phyloP scores from a whole-genome alignment of 1,140 invertebrate genomes.

The Pogonognathellus flavescens region DNA sequence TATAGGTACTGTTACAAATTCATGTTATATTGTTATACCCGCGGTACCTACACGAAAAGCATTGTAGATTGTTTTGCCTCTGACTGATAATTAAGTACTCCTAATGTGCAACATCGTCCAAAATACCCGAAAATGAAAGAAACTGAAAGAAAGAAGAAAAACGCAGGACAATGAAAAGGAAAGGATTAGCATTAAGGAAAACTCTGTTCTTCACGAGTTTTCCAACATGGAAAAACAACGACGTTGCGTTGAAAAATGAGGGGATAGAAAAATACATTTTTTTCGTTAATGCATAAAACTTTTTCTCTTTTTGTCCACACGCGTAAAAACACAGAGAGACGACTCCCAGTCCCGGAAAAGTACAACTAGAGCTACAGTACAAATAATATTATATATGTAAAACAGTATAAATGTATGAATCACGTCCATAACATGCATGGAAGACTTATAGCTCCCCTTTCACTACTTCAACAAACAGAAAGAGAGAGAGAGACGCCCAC shows the following conservation, averaged over 20 bases:
- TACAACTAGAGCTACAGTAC: too few relatives aligned
- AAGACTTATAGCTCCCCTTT: background rate
- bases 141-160: constrained; percentile 11
- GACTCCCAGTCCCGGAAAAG: too few relatives aligned
- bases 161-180: constrained; percentile 16
- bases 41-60: too few relatives aligned
- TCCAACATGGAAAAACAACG: background rate
- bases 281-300: constrained; percentile 27
- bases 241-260: constrained; percentile 30
- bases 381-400: too few relatives aligned
- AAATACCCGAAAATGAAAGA: background rate
- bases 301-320: constrained; percentile 19
- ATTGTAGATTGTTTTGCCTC: too few relatives aligned
- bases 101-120: too few relatives aligned
- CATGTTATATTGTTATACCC: too few relatives aligned
- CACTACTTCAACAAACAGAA: background rate
- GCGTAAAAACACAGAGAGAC: background rate
- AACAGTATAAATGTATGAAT: background rate
- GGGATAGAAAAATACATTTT: constrained; percentile 27
- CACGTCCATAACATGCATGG: background rate
- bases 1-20: too few relatives aligned
- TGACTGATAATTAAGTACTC: too few relatives aligned
- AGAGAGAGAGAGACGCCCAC: constrained; percentile 25
- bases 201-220: constrained; percentile 11
- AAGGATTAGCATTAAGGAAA: constrained; percentile 21